Conservation (phyloP, 1,140 invertebrate genomes). For the Drosophila malerkotliana region DNA sequence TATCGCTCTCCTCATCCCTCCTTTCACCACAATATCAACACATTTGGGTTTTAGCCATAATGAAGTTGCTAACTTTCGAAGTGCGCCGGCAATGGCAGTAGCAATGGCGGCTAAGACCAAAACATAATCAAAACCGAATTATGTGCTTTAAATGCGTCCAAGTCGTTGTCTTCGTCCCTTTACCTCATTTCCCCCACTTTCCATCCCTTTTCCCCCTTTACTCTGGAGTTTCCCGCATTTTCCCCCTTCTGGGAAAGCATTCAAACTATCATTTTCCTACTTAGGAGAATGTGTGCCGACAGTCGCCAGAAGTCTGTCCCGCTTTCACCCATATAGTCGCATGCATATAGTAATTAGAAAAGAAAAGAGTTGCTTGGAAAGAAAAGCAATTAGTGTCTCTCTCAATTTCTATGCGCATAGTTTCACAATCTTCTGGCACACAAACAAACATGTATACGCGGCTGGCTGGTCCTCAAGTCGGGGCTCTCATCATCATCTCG, state of each 20-base stretch:
- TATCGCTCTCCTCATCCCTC: slow-evolving; percentile 23
- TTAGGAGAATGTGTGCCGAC: slow-evolving; percentile 79
- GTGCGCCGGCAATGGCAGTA: slow-evolving; percentile 49
- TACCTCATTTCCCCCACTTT: slow-evolving; percentile 1
- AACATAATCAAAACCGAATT: slow-evolving; percentile 83
- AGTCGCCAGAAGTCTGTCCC: slow-evolving; percentile 72
- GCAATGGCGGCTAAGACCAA: slow-evolving; percentile 60
- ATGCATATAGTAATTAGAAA: slow-evolving; percentile 79
- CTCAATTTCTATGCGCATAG: slow-evolving; percentile 75
- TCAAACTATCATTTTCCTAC: slow-evolving; percentile 82
- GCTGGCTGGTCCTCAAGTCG: slow-evolving; percentile 3
- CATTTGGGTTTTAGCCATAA: slow-evolving; percentile 81
- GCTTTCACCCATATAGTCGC: slow-evolving; percentile 62
- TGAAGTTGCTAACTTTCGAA: slow-evolving; percentile 78
- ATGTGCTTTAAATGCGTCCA: slow-evolving; percentile 80
- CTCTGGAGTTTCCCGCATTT: slow-evolving; percentile 31
- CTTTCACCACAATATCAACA: slow-evolving; percentile 75
- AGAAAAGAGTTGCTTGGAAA: slow-evolving; percentile 78
- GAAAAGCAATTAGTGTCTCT: slow-evolving; percentile 82
- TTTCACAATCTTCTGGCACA: slow-evolving; percentile 55
- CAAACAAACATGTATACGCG: slow-evolving; percentile 50
- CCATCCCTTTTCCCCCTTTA: slow-evolving; percentile 9
- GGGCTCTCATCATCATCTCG: slow-evolving; percentile 24
- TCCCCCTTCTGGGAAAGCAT: slow-evolving; percentile 58
- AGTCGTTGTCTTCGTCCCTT: slow-evolving; percentile 30